Evolutionary conservation across 2,797 vertebrate genomes (phyloP).

Genomic region (Propithecus perrieri): DNA sequence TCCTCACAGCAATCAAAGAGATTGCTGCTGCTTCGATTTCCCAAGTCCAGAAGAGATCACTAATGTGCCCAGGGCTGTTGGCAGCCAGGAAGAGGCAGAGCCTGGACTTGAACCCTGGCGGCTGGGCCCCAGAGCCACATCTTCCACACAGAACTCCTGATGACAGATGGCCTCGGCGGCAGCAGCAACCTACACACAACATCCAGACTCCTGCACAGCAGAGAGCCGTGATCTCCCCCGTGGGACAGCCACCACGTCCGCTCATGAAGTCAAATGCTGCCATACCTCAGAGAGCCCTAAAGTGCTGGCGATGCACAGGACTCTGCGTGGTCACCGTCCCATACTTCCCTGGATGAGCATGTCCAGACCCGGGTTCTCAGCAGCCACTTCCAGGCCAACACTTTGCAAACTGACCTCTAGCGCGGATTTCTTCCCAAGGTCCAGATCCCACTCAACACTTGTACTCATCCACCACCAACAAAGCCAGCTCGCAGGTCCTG

Average conservation of each 20-base stretch:
- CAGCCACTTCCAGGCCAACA: background rate
- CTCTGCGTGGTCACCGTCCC: rapidly evolving
- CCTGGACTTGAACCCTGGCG: background rate
- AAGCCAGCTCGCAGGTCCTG: too few relatives aligned
- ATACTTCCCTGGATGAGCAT: background rate
- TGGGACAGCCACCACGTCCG: background rate
- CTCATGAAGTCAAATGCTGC: background rate
- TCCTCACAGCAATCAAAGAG: background rate
- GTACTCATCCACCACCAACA: background rate
- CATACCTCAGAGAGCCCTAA: background rate
- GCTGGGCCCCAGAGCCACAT: background rate
- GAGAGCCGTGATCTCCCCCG: too few relatives aligned
- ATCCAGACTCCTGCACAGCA: background rate
- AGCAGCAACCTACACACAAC: background rate
- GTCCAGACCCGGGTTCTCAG: rapidly evolving
- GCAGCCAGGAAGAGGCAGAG: background rate
- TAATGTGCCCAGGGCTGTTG: background rate
- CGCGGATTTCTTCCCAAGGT: background rate
- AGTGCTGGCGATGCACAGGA: background rate
- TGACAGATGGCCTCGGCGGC: rapidly evolving
- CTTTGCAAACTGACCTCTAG: background rate
- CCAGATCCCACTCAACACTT: background rate
- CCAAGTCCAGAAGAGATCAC: background rate
- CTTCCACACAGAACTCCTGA: background rate
- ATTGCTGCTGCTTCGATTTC: background rate